phyloP scores from a whole-genome alignment of 1,140 invertebrate genomes.

The Polyergus mexicanus region DNA sequence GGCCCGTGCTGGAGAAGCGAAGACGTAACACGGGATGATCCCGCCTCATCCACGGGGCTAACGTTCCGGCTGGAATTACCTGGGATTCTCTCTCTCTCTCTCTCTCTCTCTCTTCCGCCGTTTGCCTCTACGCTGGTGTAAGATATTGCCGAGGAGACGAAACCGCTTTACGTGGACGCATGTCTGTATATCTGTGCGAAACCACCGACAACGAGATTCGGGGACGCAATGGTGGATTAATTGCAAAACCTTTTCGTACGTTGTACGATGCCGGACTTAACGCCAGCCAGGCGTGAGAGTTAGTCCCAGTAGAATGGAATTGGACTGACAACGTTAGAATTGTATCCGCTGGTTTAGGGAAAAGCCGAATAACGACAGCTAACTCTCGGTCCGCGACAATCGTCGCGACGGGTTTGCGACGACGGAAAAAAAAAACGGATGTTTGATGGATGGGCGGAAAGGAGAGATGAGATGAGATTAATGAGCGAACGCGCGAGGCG shows the following conservation, averaged over 20 bases:
- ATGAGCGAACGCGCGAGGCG: neutral
- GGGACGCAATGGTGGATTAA: slow-evolving; percentile 44
- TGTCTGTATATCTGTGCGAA: slow-evolving; percentile 17
- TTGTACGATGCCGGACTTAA: neutral
- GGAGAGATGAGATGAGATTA: neutral
- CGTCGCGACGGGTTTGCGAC: slow-evolving; percentile 5
- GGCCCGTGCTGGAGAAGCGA: neutral
- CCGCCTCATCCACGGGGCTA: slow-evolving; percentile 31
- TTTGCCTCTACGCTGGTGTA: neutral
- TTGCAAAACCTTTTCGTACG: slow-evolving; percentile 29
- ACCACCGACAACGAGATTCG: slow-evolving; percentile 39
- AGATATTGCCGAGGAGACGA: slow-evolving; percentile 54
- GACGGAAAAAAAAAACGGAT: slow-evolving; percentile 1
- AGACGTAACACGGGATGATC: slow-evolving; percentile 45
- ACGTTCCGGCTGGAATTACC: slow-evolving; percentile 60
- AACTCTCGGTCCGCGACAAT: neutral
- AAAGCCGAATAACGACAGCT: slow-evolving; percentile 5
- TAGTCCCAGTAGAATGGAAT: slow-evolving; percentile 1
- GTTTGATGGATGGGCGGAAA: slow-evolving; percentile 11
- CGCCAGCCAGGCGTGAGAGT: neutral
- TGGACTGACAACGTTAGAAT: slow-evolving; percentile 27
- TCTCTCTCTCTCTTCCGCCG: neutral
- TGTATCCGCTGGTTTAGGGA: neutral
- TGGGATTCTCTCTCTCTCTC: neutral
- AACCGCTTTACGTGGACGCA: neutral